A percentile compares a stretch with the other conserved stretches of the same genome.
Conservation (phyloP, 2,113 vertebrate genomes). For the Scatophagus argus region DNA sequence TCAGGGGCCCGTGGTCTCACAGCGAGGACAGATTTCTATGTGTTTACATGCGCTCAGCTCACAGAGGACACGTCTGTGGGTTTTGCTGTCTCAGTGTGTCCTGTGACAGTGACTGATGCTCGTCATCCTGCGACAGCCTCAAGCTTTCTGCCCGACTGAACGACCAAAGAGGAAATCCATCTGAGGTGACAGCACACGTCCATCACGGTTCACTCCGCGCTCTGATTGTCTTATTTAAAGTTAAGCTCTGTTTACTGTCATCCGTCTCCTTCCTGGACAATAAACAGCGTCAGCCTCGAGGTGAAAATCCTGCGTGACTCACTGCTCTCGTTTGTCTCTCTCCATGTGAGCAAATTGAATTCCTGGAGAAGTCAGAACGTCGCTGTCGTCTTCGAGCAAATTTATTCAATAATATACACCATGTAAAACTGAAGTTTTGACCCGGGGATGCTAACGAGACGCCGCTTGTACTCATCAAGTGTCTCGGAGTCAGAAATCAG, state of each 20-base stretch:
- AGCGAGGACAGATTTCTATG: neutral
- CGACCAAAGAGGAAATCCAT: constrained; percentile 51
- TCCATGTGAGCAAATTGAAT: constrained; percentile 25
- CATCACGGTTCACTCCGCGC: constrained; percentile 37
- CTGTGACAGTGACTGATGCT: constrained; percentile 60
- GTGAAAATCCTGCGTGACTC: constrained; percentile 13
- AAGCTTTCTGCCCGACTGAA: constrained; percentile 52
- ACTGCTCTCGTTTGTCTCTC: constrained; percentile 7
- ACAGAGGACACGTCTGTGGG: neutral
- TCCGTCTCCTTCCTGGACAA: constrained; percentile 27
- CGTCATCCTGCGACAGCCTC: constrained; percentile 40
- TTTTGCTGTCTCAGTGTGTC: constrained; percentile 25
- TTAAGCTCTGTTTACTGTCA: constrained; percentile 51
- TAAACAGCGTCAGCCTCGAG: constrained; percentile 31
- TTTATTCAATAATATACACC: too few species aligned
- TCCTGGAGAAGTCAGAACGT: constrained; percentile 11
- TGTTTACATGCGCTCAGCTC: constrained; percentile 12
- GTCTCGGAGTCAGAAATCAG: neutral
- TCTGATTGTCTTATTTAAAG: constrained; percentile 46
- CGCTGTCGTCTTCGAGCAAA: neutral
- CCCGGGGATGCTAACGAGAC: neutral
- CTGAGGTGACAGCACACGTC: constrained; percentile 53
- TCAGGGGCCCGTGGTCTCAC: too few species aligned
- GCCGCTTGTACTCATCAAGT: neutral
- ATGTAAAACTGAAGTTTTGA: neutral